Percentiles rank a stretch among this genome's conserved stretches.
phyloP scores from a whole-genome alignment of 2,797 vertebrate species.

The Gallinago nigripennis region DNA sequence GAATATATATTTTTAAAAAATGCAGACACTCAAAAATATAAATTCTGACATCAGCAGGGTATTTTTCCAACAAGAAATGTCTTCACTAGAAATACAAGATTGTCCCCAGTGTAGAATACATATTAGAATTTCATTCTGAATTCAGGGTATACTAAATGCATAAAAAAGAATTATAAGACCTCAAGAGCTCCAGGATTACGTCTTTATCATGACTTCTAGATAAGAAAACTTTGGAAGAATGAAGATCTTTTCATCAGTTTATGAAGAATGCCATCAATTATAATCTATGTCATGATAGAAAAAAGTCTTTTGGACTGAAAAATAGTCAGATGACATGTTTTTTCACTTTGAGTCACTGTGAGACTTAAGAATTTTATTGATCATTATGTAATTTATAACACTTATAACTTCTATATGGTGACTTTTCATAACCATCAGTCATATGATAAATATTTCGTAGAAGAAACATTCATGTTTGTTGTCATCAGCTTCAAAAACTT shows the following conservation, averaged over 20 bases:
- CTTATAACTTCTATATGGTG: neutral
- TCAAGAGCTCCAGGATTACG: neutral
- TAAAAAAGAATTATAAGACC: neutral
- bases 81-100: neutral
- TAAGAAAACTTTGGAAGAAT: neutral
- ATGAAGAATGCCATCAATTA: neutral
- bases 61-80: neutral
- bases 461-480: neutral
- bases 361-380: neutral
- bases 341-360: neutral
- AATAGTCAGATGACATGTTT: neutral
- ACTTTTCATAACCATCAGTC: neutral
- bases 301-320: neutral
- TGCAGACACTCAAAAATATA: neutral
- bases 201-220: neutral
- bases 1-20: neutral
- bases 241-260: neutral
- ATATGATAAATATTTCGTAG: neutral
- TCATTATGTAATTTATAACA: neutral
- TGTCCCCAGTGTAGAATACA: fast-evolving
- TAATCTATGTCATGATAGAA: neutral
- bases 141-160: neutral
- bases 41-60: neutral
- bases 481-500: neutral
- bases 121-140: neutral